Evolutionary conservation across 2,888 invertebrate species (phyloP), one percentile per base, ranked within the genome.

Genomic region (Parthenolecanium corni): DNA sequence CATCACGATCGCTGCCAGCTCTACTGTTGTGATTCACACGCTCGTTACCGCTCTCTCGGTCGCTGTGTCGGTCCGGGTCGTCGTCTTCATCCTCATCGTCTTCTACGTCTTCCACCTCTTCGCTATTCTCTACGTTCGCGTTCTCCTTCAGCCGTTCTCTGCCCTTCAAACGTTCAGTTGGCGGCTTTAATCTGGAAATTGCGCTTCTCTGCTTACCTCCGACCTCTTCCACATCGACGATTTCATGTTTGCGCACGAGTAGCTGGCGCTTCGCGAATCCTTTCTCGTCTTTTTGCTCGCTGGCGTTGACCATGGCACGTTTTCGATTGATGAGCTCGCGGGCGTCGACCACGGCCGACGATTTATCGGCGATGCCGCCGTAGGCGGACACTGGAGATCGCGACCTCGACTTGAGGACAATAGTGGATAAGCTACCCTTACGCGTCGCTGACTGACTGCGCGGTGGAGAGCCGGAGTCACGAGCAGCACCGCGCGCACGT

Each of bases 301-400:
- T 51, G 24, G 31, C 52, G 5, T 31, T 21, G 9, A 21, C 11
- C 25, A 62, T 24, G 5, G 52, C 62, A 42, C 62, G 23, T 46
- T 62, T 62, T 31, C 62, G 38, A 20, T 62, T 62, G 5, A 62
- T 62, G 12, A 62, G 38, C 23, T 62, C 62, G 16, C 62, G 52
- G 24, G 62, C 62, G 46, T 62, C 62, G 2, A 62, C 18, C 25
- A 58, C 58, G 25, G 47, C 20, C 4, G 58, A 47, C 24, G 24
- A 31, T 49, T 47, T 36, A 11, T 25, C 36, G 3, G 21, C 20
- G 6, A 21, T 36, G 9, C 31, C 31, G 9, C 31, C 14, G 52
- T 36, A 47, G 14, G 31, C 36, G 12, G 49, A 14, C 14, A 20
- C 16, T 20, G 23, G 18, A 14, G 58, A 52, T 1, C 52, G 25